Evolutionary conservation across 2,888 invertebrate species (phyloP), one percentile per base, ranked within the genome.

Genomic region (Myopa tessellatipennis): DNA sequence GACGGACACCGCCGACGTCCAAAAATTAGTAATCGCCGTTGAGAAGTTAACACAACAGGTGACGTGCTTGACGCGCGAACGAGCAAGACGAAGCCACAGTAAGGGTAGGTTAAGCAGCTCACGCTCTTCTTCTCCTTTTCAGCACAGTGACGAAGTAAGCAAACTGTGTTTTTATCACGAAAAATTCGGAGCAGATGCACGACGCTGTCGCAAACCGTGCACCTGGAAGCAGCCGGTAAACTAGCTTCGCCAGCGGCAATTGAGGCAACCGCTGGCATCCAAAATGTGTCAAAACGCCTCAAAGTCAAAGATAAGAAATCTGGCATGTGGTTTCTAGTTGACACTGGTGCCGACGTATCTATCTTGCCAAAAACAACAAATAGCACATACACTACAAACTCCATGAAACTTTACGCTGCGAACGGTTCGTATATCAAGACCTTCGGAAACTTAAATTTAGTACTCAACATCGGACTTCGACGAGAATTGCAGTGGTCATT

Each of bases 331-430:
- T 77, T 77, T 61, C 52, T 79, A 63, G 40, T 77, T 38, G 76
- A 77, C 69, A 78, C 76, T 14, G 76, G 75, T 52, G 72, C 76
- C 16, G 75, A 78, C 16, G 74, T 77, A 12, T 79, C 77, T 1
- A 74, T 77, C 14, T 26, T 79, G 16, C 79, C 79, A 5, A 65
- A 65, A 38, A 36, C 14, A 4, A 65, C 10, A 34, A 36, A 65
- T 38, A 36, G 16, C 16, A 65, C 36, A 38, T 16, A 16, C 16
- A 55, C 55, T 55, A 55, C 5, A 55, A 55, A 55, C 55, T 55
- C 55, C 5, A 16, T 55, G 16, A 65, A 65, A 10, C 65, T 65
- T 12, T 65, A 4, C 38, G 65, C 65, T 6, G 34, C 38, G 16
- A 65, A 65, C 16, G 36, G 65, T 65, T n/a, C 65, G 8, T n/a